Base-by-base conservation (phyloP, 2,888 invertebrate species). In the Agrochola lychnidis region DNA sequence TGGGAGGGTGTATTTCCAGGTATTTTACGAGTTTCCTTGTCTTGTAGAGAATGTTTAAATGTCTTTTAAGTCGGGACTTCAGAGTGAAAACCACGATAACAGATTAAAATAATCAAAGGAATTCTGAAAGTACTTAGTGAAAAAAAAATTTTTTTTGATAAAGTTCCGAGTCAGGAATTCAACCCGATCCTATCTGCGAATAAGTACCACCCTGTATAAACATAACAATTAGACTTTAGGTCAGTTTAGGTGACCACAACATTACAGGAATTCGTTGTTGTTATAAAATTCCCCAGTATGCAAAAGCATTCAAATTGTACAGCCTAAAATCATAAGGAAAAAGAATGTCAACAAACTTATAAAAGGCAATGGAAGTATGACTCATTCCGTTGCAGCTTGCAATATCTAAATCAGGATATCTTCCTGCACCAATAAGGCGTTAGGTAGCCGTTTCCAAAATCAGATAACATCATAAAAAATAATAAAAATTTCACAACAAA, bases 401-500 rank as follows among this genome's bases (percentile, higher is more conserved):
- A 70, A 73, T 22, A n/a, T 40, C 64, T 36, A 42, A 69, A 70
- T 79, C 73, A 81, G 81, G 79, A 83, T 79, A 70, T 59, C 67
- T 67, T 78, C 73, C 80, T 56, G 68, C 68, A 62, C 57, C 45
- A 70, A 56, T 79, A 51, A 22, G 45, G 67, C 62, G n/a, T 67
- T 70, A 78, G 83, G 69, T 73, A 73, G 72, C 57, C 42, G 51
- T 51, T 62, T 73, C 70, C 73, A 78, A 78, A 82, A 51, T 78
- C 84, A 74, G 88, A 90, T 86, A 87, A 85, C 76, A 84, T 80
- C 81, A 78, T 76, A 82, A 87, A 84, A 88, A 90, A 90, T 88
- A 89, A 86, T 88, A 89, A 87, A 30, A 83, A 91, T 93, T 93
- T 92, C 90, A 90, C 89, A 93, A 94, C 90, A 89, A 90, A 87